These are phyloP conservation scores for Euclidia mi DNA, from an alignment of 2,888 invertebrate species.

Conservation along the genomic window DNA sequence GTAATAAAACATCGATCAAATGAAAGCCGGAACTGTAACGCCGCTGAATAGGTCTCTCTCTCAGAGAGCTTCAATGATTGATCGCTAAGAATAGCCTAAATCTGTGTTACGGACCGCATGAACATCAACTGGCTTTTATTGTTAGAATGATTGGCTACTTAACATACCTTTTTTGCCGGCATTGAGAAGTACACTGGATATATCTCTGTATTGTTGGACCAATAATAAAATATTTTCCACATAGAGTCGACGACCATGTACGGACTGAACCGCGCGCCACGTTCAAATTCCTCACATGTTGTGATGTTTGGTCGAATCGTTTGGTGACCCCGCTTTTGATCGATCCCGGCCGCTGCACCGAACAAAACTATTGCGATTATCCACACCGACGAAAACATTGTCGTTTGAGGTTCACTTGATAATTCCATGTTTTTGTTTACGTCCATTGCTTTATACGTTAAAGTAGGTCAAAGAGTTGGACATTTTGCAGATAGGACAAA, in stretches of 20 bases:
- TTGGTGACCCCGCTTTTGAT: no score
- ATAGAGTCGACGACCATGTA: constrained; percentile 70
- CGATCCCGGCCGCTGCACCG: constrained; percentile 29
- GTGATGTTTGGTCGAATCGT: constrained; percentile 63
- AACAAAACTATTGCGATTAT: constrained; percentile 72
- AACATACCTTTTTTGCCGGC: constrained; percentile 67
- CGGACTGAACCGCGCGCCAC: constrained; percentile 71
- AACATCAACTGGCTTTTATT: no score
- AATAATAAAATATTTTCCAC: constrained; percentile 83
- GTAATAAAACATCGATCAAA: no score
- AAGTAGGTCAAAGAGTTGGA: constrained; percentile 61
- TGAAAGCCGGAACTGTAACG: no score
- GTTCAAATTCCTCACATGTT: constrained; percentile 80
- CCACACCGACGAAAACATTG: constrained; percentile 75
- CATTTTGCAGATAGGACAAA: constrained; percentile 1
- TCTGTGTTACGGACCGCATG: no score
- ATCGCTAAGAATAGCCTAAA: no score
- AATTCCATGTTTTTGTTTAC: constrained; percentile 69
- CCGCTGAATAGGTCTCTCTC: no score
- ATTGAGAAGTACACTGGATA: constrained; percentile 74
- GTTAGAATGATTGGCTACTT: no score
- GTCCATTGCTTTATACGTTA: constrained; percentile 55
- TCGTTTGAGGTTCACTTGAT: constrained; percentile 63
- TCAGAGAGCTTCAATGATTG: no score
- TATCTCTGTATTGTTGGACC: constrained; percentile 72